Evolutionary conservation across 2,888 invertebrate species (phyloP), one percentile per base, ranked within the genome.

Genomic region (Agonopterix heracliana): DNA sequence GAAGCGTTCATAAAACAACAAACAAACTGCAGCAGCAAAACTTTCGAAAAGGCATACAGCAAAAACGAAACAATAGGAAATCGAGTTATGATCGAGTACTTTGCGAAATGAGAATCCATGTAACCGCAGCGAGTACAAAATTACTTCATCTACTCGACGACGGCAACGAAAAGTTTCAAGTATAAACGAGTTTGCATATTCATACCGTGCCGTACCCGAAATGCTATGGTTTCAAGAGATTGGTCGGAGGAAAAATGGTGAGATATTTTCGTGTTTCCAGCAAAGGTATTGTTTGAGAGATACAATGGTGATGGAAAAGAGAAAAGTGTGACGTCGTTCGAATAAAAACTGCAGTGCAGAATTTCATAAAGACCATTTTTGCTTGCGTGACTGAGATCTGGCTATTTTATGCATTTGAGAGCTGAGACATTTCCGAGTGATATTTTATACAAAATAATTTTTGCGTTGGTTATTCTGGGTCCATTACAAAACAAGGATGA

Each of bases 171-270:
- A 46, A 52, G 48, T 52, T 52, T 44, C 47, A 13, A 44, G 49
- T 44, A 49, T 52, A 54, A 56, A 52, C 49, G 53, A 49, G 51
- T 54, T 56, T 56, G 56, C 56, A 56, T 56, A 56, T 56, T 56
- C 54, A 56, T 56, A 54, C 40, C 44, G 46, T 56, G 53, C 40
- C 44, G 46, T 46, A 46, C 44, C 50, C 44, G 45, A 45, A 54
- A 50, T 43, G 52, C 26, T 26, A 40, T 14, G 50, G 47, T 41
- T 49, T 11, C 41, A 38, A 52, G 49, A 47, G 48, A 48, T 50
- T 53, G 49, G 52, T 47, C 43, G 34, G 49, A 11, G 41, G 47
- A 45, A 46, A 49, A 49, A 49, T 43, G 47, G 26, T 43, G 44
- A 45, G 14, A 46, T 40, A 9, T 46, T 40, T 45, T 17, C 43